Evolutionary conservation across 2,888 invertebrate species (phyloP).

Genomic region (Philaethria dido): DNA sequence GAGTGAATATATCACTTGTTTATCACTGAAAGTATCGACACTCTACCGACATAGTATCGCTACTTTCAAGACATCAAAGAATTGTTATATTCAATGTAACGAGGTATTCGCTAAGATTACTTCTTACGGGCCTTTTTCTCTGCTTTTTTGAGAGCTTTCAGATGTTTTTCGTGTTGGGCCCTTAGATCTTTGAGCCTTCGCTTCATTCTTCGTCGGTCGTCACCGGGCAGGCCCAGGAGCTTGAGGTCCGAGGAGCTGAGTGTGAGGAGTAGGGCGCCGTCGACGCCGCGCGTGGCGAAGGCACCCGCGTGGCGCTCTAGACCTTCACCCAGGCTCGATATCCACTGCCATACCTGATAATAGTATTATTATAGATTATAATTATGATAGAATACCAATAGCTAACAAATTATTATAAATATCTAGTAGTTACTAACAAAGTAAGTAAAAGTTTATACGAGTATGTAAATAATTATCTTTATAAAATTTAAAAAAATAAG

Average conservation of each 20-base stretch:
- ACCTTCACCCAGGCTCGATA: slow-evolving; percentile 91
- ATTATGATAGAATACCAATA: too few relatives aligned
- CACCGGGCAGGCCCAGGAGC: slow-evolving; percentile 90
- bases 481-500: too few relatives aligned
- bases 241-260: slow-evolving; percentile 97
- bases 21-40: background rate
- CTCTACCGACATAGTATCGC: background rate
- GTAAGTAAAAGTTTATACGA: too few relatives aligned
- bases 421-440: background rate
- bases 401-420: background rate
- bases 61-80: background rate
- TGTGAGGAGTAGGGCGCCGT: slow-evolving; percentile 93
- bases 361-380: background rate
- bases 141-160: slow-evolving; percentile 93
- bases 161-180: slow-evolving; percentile 92
- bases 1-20: background rate
- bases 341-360: slow-evolving; percentile 95
- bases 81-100: slow-evolving; percentile 9
- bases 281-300: slow-evolving; percentile 94
- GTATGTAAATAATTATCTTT: too few relatives aligned
- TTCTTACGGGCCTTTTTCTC: slow-evolving; percentile 92
- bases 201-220: slow-evolving; percentile 91
- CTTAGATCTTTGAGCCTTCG: slow-evolving; percentile 93
- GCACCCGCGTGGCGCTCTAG: slow-evolving; percentile 94
- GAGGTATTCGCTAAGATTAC: slow-evolving; percentile 54